These are phyloP conservation scores for Hirudo medicinalis DNA, from an alignment of 1,140 invertebrate genomes.

Conservation along the genomic window DNA sequence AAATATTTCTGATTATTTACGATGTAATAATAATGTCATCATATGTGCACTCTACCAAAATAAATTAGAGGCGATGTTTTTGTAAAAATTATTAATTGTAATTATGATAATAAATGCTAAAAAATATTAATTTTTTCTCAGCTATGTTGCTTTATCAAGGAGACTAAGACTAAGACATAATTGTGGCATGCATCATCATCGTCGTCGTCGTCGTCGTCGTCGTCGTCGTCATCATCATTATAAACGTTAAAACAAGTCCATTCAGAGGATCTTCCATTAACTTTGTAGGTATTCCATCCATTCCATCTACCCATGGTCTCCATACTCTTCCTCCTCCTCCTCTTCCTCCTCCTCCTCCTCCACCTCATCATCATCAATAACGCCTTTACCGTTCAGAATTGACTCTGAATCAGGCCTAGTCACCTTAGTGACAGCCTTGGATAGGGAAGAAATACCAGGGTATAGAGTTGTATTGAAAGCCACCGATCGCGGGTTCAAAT, in stretches of 20 bases:
- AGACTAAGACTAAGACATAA: too few species aligned
- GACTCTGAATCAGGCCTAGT: background rate
- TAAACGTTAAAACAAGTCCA: background rate
- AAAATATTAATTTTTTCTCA: too few species aligned
- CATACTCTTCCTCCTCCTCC: background rate
- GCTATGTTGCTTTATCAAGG: too few species aligned
- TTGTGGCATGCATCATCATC: background rate
- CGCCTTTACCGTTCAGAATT: background rate
- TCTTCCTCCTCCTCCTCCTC: background rate
- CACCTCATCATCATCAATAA: background rate
- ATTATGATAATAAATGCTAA: too few species aligned
- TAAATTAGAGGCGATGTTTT: too few species aligned
- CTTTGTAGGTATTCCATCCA: conserved; percentile 5
- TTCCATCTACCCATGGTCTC: background rate
- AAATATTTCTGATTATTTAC: background rate
- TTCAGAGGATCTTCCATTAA: background rate
- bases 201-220: background rate
- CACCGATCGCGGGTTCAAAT: background rate
- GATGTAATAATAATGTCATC: too few species aligned
- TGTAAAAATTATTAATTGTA: too few species aligned
- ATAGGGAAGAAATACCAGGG: background rate
- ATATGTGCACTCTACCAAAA: too few species aligned
- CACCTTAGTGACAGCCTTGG: background rate
- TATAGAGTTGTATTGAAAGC: background rate
- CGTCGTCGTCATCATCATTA: background rate